Conservation (phyloP, 2,888 invertebrate genomes). For the Venustoraphidia nigricollis region DNA sequence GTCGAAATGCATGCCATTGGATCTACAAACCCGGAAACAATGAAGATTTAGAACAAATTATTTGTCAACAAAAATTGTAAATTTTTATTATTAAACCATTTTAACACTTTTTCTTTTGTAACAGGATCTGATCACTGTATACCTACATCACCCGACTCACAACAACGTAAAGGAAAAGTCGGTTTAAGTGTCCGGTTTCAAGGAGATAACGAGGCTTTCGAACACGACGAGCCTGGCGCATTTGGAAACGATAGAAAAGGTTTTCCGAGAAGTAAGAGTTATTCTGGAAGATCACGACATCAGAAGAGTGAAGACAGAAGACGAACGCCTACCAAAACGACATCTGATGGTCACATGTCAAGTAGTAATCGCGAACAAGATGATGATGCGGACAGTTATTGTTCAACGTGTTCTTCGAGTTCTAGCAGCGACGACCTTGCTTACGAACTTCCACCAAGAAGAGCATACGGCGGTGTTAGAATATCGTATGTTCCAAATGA, state of each 20-base stretch:
- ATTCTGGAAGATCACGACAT: conserved; percentile 31
- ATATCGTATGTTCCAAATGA: conserved; percentile 90
- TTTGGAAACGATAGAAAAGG: conserved; percentile 21
- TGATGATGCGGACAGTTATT: conserved; percentile 63
- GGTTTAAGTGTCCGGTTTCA: conserved; percentile 36
- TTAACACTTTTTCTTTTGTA: not conserved
- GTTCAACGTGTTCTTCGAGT: conserved; percentile 77
- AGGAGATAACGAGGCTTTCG: conserved; percentile 31
- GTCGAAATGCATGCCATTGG: too few species aligned
- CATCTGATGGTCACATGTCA: conserved; percentile 21
- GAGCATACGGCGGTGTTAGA: conserved; percentile 75
- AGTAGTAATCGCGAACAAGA: conserved; percentile 24
- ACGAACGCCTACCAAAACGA: conserved; percentile 19
- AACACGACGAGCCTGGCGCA: conserved; percentile 25
- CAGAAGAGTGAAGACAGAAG: conserved; percentile 22
- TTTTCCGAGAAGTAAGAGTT: conserved; percentile 35
- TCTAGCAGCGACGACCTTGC: conserved; percentile 80
- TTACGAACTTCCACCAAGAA: conserved; percentile 67
- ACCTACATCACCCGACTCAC: conserved; percentile 24
- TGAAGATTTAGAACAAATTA: too few species aligned
- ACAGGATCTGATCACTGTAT: conserved; percentile 12
- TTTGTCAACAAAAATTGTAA: too few species aligned
- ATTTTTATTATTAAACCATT: too few species aligned
- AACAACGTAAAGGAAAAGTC: conserved; percentile 24
- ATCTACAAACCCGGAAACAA: too few species aligned